These are phyloP conservation scores for Philopedon plagiatum DNA, from an alignment of 2,888 invertebrate species.

Conservation along the genomic window DNA sequence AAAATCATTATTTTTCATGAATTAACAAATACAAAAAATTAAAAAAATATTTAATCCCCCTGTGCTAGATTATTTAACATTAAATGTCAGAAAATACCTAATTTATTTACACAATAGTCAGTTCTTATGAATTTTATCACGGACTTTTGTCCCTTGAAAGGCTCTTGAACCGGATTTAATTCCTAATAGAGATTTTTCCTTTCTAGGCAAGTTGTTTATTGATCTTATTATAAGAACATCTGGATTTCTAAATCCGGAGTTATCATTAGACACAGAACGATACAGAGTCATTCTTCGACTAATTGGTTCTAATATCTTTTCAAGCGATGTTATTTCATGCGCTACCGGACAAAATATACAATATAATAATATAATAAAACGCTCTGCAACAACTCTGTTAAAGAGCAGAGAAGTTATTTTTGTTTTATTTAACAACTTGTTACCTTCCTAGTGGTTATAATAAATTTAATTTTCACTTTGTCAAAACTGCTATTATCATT, in stretches of 20 bases:
- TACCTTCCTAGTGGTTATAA: no score
- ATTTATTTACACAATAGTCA: neutral
- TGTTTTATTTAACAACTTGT: no score
- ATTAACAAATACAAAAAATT: no score
- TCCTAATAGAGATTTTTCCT: slow-evolving; percentile 25
- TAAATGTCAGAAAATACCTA: no score
- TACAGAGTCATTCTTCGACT: slow-evolving; percentile 27
- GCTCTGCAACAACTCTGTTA: no score
- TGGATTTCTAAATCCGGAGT: slow-evolving; percentile 41
- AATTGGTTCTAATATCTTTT: slow-evolving; percentile 42
- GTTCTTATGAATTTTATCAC: neutral
- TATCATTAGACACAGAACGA: slow-evolving; percentile 39
- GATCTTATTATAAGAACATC: slow-evolving; percentile 35
- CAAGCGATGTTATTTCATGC: slow-evolving; percentile 24
- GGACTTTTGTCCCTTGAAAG: neutral
- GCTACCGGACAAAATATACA: neutral
- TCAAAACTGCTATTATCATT: no score
- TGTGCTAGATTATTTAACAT: no score
- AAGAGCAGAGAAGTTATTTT: no score
- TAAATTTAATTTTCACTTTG: no score
- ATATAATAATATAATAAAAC: neutral
- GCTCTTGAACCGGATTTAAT: neutral
- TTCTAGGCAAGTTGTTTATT: slow-evolving; percentile 35
- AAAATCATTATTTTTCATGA: no score
- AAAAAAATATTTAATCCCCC: no score